Percentiles rank a stretch among this genome's conserved stretches.
These are phyloP conservation scores for Ladona fulva DNA, from an alignment of 1,140 invertebrate species.

Conservation along the genomic window DNA sequence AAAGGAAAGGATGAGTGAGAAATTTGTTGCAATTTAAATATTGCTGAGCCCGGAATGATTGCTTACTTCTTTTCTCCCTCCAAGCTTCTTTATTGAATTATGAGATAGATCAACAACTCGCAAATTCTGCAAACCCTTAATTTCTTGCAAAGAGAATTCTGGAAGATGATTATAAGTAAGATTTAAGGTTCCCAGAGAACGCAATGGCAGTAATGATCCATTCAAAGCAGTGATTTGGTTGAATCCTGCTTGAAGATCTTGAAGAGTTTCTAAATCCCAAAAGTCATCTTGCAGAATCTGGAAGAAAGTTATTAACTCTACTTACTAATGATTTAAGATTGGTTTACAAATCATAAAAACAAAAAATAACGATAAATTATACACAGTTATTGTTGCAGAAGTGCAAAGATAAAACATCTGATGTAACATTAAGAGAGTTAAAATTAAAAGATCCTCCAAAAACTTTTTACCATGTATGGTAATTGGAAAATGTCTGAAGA, in stretches of 20 bases:
- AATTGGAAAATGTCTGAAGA: too few species aligned
- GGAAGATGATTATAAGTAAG: slow-evolving; percentile 62
- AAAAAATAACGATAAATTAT: too few species aligned
- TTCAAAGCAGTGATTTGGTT: slow-evolving; percentile 61
- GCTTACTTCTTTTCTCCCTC: slow-evolving; percentile 54
- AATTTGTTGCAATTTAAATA: too few species aligned
- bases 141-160: slow-evolving; percentile 66
- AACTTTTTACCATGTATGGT: too few species aligned
- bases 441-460: too few species aligned
- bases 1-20: too few species aligned
- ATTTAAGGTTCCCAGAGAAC: slow-evolving; percentile 55
- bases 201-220: slow-evolving; percentile 58
- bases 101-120: slow-evolving; percentile 60
- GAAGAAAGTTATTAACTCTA: slow-evolving; percentile 25
- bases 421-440: too few species aligned
- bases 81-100: slow-evolving; percentile 58
- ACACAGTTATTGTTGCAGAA: too few species aligned
- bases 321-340: too few species aligned
- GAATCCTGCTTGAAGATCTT: slow-evolving; percentile 55
- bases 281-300: slow-evolving; percentile 68
- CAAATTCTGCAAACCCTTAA: slow-evolving; percentile 56
- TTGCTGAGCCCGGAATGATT: neutral
- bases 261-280: slow-evolving; percentile 50
- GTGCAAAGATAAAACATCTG: too few species aligned
- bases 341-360: too few species aligned